Conservation (phyloP, 2,797 vertebrate species). For the Falco naumanni region DNA sequence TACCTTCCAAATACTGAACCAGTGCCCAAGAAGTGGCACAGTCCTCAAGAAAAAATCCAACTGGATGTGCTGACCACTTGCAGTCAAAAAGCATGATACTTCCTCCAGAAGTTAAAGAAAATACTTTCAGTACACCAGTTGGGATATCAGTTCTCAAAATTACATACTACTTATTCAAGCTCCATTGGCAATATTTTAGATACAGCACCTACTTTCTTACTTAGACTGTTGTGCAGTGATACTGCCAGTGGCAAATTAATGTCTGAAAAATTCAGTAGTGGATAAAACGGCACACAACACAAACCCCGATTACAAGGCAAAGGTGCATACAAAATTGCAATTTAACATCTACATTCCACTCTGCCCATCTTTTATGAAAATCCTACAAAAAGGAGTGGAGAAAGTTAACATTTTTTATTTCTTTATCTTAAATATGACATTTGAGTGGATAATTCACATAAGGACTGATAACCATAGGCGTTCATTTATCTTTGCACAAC, state of each 20-base stretch:
- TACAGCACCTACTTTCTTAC: neutral
- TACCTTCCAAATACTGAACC: neutral
- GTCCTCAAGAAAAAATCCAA: neutral
- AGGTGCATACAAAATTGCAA: fast-evolving
- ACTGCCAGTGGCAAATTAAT: neutral
- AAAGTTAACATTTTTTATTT: neutral
- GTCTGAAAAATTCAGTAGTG: neutral
- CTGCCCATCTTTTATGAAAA: neutral
- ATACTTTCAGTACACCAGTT: neutral
- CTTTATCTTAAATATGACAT: neutral
- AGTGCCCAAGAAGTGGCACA: neutral
- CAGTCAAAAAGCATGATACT: neutral
- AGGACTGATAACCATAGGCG: neutral
- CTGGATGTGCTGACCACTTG: neutral
- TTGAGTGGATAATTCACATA: neutral
- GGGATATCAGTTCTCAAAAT: neutral
- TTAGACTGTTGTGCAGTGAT: neutral
- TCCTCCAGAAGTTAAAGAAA: neutral
- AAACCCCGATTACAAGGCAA: neutral
- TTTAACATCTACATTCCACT: neutral
- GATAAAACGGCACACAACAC: neutral
- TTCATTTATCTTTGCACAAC: neutral
- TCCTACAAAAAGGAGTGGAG: neutral
- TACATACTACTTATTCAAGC: neutral
- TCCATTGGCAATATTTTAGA: neutral